These are phyloP conservation scores for Tupaia tana DNA, from an alignment of 2,113 vertebrate species.

Conservation along the genomic window DNA sequence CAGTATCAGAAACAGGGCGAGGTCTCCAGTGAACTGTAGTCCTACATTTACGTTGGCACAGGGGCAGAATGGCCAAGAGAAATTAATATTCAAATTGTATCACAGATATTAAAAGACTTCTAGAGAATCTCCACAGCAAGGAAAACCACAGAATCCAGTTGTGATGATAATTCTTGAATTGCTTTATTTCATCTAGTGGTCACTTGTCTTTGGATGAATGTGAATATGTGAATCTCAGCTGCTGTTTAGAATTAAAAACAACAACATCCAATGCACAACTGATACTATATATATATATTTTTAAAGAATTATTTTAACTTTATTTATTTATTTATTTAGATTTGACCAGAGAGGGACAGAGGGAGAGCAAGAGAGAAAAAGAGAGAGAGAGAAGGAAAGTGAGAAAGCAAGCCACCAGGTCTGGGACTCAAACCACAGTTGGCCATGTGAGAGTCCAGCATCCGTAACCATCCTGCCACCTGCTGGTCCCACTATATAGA, in stretches of 20 bases:
- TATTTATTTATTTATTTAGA: too few relatives aligned
- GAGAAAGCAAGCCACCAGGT: too few relatives aligned
- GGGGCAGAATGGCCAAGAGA: not conserved
- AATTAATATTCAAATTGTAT: not conserved
- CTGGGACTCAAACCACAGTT: too few relatives aligned
- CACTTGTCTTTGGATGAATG: not conserved
- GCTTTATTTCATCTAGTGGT: not conserved
- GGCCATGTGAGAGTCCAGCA: too few relatives aligned
- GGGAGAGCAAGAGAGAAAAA: too few relatives aligned
- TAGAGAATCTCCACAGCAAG: not conserved
- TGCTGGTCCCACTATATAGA: too few relatives aligned
- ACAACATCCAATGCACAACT: not conserved
- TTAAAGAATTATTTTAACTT: too few relatives aligned
- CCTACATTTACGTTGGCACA: not conserved
- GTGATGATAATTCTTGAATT: not conserved
- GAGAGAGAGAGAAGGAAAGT: too few relatives aligned
- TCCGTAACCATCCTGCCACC: too few relatives aligned
- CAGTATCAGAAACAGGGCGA: not conserved
- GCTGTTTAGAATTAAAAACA: not conserved
- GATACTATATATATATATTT: not conserved
- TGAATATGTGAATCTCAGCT: not conserved
- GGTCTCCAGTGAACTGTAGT: fast-evolving
- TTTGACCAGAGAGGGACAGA: too few relatives aligned
- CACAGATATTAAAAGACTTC: not conserved
- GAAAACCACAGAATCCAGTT: not conserved